Base-by-base conservation (phyloP, 2,113 vertebrate genomes). In the Oceanodroma tethys region DNA sequence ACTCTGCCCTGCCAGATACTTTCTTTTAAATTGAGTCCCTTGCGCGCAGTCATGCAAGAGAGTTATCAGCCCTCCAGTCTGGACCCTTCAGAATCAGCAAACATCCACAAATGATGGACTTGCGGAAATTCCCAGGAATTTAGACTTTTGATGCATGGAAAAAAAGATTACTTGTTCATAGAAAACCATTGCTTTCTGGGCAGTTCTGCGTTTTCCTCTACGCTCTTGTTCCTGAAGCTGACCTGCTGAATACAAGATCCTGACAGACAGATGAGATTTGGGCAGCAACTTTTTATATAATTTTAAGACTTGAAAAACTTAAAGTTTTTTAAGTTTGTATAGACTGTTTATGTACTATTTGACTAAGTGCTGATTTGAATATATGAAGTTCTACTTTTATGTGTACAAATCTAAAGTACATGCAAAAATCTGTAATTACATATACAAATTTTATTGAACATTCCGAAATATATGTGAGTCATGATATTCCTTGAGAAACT, bases 21-120 rank as follows among this genome's bases (percentile, higher is more conserved):
- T 92, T 60, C 73, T 95, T 95, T 94, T 96, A 96, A 97, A 96
- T 96, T 97, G 96, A 94, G 93, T 96, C 93, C 89, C 94, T 82
- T 70, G 95, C 89, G 93, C 81, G 0, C 89, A 73, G 86, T 97
- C 94, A 80, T 95, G 91, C 78, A 87, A 68, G 89, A 95, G 91
- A 93, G 78, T 94, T 97, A 96, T 95, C 91, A 81, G 66, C 11
- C 7, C 86, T 67, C 84, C 74, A n/a, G 86, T 66, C 81, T 93
- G 81, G 86, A 85, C 89, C 91, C 59, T 96, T 97, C 97, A 97
- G 78, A 94, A 93, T 91, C 32, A 9, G 84, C 66, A 86, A 55
- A 80, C 86, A 70, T 86, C 58, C 73, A 66, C 6, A 50, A 95
- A 71, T 96, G 88, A 97, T 95, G 75, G 94, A 93, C 72, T 95